These are phyloP conservation scores for Heterocephalus glaber DNA, from an alignment of 2,113 vertebrate species.

Conservation along the genomic window DNA sequence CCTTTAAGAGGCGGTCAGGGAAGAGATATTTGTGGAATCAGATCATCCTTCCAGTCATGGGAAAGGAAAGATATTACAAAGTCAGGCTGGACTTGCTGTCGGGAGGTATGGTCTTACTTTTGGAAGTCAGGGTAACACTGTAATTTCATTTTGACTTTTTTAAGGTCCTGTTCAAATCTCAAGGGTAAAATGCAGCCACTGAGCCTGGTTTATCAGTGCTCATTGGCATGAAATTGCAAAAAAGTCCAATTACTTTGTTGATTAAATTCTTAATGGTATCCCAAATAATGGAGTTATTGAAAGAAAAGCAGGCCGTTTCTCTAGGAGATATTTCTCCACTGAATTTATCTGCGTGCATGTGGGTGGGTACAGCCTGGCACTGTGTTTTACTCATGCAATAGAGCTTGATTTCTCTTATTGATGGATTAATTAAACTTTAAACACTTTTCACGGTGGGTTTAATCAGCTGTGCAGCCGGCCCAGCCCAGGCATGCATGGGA, in stretches of 20 bases:
- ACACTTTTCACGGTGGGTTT: background rate
- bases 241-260: slow-evolving; percentile 53
- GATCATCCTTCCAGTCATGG: background rate
- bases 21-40: background rate
- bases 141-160: background rate
- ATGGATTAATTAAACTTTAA: slow-evolving; percentile 48
- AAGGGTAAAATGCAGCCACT: background rate
- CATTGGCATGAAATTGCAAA: slow-evolving; percentile 56
- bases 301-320: slow-evolving; percentile 34
- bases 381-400: background rate
- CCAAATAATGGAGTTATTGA: slow-evolving; percentile 5
- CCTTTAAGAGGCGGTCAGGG: background rate
- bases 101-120: background rate
- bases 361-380: background rate
- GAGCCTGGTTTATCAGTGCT: slow-evolving; percentile 14
- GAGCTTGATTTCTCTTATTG: background rate
- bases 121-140: background rate
- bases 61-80: background rate
- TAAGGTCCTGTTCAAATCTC: background rate
- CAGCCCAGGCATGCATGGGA: accelerated
- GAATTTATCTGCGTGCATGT: background rate
- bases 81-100: background rate
- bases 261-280: slow-evolving; percentile 63
- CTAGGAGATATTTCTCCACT: slow-evolving; percentile 5
- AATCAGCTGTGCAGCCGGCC: background rate